These are phyloP conservation scores for Ictalurus furcatus DNA, from an alignment of 2,113 vertebrate species.

Conservation along the genomic window DNA sequence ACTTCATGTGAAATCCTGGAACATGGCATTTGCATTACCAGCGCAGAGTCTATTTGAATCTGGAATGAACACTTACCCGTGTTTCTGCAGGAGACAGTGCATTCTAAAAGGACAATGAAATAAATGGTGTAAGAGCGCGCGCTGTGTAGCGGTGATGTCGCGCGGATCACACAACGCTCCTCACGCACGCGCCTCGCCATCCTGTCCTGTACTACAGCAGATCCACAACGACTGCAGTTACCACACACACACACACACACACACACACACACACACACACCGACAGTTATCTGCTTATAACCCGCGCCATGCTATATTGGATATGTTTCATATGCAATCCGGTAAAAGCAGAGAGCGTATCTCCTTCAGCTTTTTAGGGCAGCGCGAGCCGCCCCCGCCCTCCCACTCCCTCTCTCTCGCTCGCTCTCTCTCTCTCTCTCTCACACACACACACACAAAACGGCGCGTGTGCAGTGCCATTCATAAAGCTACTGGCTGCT, in stretches of 20 bases:
- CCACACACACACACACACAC: neutral
- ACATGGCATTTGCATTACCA: neutral
- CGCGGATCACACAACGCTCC: neutral
- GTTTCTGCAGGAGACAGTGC: constrained; percentile 46
- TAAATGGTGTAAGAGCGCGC: constrained; percentile 47
- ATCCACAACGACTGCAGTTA: neutral
- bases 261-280: neutral
- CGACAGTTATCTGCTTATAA: neutral
- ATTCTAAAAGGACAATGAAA: constrained; percentile 37
- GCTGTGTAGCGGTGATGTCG: neutral
- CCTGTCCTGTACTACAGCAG: neutral
- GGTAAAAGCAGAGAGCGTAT: neutral
- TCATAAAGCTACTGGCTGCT: neutral
- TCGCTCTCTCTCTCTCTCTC: neutral
- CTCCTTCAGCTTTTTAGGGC: neutral
- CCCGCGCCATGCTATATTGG: neutral
- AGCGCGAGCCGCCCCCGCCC: neutral
- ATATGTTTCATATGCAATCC: neutral
- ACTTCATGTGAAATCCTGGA: neutral
- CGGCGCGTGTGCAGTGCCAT: neutral
- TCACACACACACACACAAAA: neutral
- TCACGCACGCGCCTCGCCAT: constrained; percentile 17
- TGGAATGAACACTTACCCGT: constrained; percentile 40
- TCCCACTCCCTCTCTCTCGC: no score
- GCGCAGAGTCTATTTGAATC: neutral